Conservation (phyloP, 2,888 invertebrate species). For the Cerceris ruficornis region DNA sequence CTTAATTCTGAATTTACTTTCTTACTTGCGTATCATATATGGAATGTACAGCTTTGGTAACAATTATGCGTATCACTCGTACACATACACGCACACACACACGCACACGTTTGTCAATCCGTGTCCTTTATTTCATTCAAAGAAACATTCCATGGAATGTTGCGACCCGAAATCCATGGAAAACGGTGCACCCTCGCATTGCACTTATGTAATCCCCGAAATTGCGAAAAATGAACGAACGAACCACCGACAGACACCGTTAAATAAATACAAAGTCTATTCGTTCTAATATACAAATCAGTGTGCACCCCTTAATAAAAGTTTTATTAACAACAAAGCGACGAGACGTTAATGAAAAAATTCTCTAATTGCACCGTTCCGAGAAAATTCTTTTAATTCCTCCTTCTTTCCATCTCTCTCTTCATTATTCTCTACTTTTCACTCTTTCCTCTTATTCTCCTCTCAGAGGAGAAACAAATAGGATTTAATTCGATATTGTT, state of each 20-base stretch:
- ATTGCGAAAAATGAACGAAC: not conserved
- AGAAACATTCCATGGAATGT: not conserved
- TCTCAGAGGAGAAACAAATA: constrained; percentile 19
- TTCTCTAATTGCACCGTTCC: constrained; percentile 36
- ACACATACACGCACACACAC: constrained; percentile 3
- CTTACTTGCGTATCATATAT: constrained; percentile 20
- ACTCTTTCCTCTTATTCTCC: not conserved
- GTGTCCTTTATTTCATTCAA: not conserved
- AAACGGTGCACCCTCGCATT: constrained; percentile 11
- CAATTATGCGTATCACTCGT: constrained; percentile 44
- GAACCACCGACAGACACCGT: not conserved
- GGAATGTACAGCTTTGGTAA: constrained; percentile 56
- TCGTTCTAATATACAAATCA: constrained; percentile 21
- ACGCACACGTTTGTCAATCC: not conserved
- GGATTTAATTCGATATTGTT: constrained; percentile 4
- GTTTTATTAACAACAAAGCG: constrained; percentile 12
- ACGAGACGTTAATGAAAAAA: constrained; percentile 1
- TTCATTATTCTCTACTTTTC: not conserved
- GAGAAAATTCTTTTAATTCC: constrained; percentile 6
- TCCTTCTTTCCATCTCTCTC: not conserved
- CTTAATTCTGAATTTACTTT: constrained; percentile 23
- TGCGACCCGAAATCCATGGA: not conserved
- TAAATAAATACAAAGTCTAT: constrained; percentile 48
- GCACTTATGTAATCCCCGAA: constrained; percentile 7
- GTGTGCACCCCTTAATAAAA: constrained; percentile 1